Conservation (phyloP, 2,888 invertebrate species). For the Trachelus iudaicus region DNA sequence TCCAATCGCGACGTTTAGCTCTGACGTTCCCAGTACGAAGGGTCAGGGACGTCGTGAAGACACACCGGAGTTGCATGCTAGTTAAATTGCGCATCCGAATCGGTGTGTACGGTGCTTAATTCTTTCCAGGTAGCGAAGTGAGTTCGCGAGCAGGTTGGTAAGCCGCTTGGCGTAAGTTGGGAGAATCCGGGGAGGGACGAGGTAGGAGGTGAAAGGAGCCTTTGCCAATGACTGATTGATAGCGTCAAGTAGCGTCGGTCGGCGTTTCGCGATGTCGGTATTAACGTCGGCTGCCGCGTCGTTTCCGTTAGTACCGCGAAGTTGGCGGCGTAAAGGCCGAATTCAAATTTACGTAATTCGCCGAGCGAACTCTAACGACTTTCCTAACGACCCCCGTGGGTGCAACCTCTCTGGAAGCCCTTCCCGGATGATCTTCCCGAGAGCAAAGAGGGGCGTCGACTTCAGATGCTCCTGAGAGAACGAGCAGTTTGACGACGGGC, state of each 20-base stretch:
- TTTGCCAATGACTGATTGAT: background rate
- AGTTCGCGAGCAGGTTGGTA: conserved; percentile 41
- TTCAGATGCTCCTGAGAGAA: background rate
- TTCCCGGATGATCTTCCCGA: too few relatives aligned
- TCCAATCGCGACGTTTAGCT: too few relatives aligned
- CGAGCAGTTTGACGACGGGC: conserved; percentile 27
- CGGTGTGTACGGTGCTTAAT: too few relatives aligned
- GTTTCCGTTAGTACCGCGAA: conserved; percentile 34
- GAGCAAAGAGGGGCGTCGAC: too few relatives aligned
- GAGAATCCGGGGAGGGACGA: too few relatives aligned
- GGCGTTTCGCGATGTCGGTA: background rate
- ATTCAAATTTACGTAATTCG: conserved; percentile 45
- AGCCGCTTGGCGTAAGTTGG: too few relatives aligned
- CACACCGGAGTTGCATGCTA: too few relatives aligned
- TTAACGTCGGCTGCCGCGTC: background rate
- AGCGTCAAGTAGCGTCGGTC: background rate
- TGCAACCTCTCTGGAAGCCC: too few relatives aligned
- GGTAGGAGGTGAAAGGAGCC: background rate
- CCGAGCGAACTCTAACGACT: conserved; percentile 40
- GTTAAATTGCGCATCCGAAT: too few relatives aligned
- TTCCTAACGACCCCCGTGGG: conserved; percentile 42
- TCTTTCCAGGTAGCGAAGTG: background rate
- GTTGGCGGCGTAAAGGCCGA: conserved; percentile 28
- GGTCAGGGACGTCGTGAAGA: too few relatives aligned
- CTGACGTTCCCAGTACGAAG: too few relatives aligned